Conservation (phyloP, 2,888 invertebrate genomes). For the Xylophagus ater region DNA sequence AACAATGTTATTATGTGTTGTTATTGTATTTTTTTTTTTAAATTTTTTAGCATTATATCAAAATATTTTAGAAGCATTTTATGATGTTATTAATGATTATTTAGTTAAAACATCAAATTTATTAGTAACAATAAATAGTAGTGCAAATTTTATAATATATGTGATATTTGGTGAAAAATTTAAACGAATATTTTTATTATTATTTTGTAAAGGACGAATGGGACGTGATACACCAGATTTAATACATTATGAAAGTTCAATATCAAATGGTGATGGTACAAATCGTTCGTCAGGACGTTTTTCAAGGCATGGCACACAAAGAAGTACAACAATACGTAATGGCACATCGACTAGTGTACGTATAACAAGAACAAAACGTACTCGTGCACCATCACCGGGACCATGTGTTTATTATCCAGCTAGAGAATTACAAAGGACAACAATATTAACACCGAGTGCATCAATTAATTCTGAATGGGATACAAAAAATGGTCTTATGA, state of each 20-base stretch:
- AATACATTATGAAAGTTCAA: constrained; percentile 73
- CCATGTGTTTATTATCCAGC: constrained; percentile 41
- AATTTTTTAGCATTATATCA: constrained; percentile 78
- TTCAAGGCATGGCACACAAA: constrained; percentile 43
- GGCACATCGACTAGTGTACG: constrained; percentile 28
- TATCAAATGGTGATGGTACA: constrained; percentile 63
- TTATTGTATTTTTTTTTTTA: constrained; percentile 87
- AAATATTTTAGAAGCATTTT: constrained; percentile 77
- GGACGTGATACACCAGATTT: constrained; percentile 58
- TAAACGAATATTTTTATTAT: constrained; percentile 69
- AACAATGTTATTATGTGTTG: constrained; percentile 89
- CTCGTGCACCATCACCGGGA: constrained; percentile 39
- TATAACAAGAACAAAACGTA: constrained; percentile 34
- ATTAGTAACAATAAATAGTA: constrained; percentile 91
- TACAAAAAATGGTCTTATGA: constrained; percentile 34
- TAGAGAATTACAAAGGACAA: constrained; percentile 32
- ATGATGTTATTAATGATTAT: constrained; percentile 51
- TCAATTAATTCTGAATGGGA: constrained; percentile 35
- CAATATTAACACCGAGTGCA: constrained; percentile 24
- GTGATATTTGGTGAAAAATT: constrained; percentile 97
- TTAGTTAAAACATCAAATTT: constrained; percentile 78
- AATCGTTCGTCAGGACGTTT: constrained; percentile 50
- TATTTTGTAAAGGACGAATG: constrained; percentile 59
- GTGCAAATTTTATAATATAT: constrained; percentile 95
- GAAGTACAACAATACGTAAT: constrained; percentile 30